Evolutionary conservation across 2,888 invertebrate genomes (phyloP), one percentile per base, ranked within the genome.

Genomic region (Caenorhabditis sp.): DNA sequence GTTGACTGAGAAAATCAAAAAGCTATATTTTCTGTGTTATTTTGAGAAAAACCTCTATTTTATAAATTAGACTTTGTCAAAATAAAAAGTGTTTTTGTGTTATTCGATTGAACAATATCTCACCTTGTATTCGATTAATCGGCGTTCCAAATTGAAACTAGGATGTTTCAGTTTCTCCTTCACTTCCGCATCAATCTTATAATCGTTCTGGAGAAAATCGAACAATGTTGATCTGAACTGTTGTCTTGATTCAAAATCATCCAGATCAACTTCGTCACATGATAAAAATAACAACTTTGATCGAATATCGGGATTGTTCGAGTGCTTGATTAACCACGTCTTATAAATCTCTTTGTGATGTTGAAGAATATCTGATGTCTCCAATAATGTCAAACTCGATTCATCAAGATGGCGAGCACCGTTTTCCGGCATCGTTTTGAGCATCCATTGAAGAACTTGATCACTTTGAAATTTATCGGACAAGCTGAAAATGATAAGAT

Each of bases 361-460:
- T 26, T 56, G 1, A 1, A 56, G 23, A 26, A 56, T 5, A 2
- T 56, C 56, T 1, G 56, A 20, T 56, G 26, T 25, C 14, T 56
- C 26, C 21, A 56, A 5, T 25, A 56, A 23, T 26, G 56, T 8
- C 26, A 25, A 26, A 25, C 4, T 56, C 10, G 52, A 20, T 23
- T 52, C 52, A 8, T 52, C 52, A 21, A 52, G 23, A 23, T 52
- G n/a, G n/a, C 52, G 23, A 21, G 21, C 8, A 52, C 21, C 25
- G 12, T 56, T 10, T 23, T 59, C 59, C 1, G 59, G 59, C 7
- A 23, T 10, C 1, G 14, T 59, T 8, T 31, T 17, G 38, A 59
- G 43, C n/a, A 59, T n/a, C 59, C 59, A 59, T 12, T 59, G 59
- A 20, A 59, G 17, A 25, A 59, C 56, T 56, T 56, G 25, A 3